Base-by-base conservation (phyloP, 2,797 vertebrate genomes). In the Darevskia mixta region DNA sequence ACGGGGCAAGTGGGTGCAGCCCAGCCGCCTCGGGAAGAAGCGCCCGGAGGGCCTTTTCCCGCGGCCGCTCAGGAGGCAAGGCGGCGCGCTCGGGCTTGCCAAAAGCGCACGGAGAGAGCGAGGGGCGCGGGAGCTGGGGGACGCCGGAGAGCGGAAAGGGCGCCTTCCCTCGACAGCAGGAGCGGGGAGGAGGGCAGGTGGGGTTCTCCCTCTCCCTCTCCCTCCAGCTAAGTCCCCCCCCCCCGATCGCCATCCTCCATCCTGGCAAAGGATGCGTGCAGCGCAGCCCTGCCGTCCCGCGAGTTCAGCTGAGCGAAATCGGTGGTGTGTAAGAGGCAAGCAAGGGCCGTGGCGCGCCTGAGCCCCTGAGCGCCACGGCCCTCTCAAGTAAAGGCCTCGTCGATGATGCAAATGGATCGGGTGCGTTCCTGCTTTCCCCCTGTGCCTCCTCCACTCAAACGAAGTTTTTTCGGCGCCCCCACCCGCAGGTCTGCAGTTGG, bases 231-330 rank as follows among this genome's bases (percentile, higher is more conserved):
- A 67, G 10, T n/a, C 67, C 67, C 11, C 27, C 11, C 58, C 0
- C 27, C 61, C 29, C 9, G 69, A 71, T 13, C 69, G n/a, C 69
- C 4, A n/a, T 0, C n/a, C 0, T 29, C 27, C 11, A n/a, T 9
- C 69, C n/a, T 71, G 27, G 69, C 69, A 71, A 13, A 71, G 29
- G 61, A 13, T 69, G 66, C 9, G 27, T 69, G 9, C 23, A 27
- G 66, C n/a, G 9, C 23, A 27, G 66, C 27, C 27, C 13, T 71
- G n/a, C 35, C 7, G 18, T 75, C 8, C 25, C 8, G 18, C 35
- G 8, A 41, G 35, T 2, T 23, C 35, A 38, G 35, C 17, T 3
- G 18, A 75, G 38, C 6, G 41, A 75, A 75, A 41, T 18, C 45
- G 8, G 38, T 18, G 8, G 45, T 45, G n/a, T 13, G 55, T 35